Percentiles rank a stretch among this genome's conserved stretches.
Evolutionary conservation across 2,888 invertebrate genomes (phyloP).

Genomic region (Drosophila colorata): DNA sequence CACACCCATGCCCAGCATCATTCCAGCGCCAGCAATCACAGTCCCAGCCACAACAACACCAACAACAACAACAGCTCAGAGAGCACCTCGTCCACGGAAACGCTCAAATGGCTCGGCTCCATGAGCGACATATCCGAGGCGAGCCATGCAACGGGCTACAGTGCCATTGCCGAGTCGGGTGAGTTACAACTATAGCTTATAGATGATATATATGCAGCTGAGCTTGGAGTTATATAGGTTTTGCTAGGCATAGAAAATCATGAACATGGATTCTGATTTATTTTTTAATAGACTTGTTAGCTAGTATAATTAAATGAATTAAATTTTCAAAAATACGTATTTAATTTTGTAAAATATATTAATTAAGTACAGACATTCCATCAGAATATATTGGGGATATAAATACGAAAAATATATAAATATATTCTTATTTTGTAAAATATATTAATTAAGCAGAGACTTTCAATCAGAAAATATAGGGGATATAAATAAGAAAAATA

Average conservation of each 20-base stretch:
- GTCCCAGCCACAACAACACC: slow-evolving; percentile 49
- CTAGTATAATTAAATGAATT: too few species aligned
- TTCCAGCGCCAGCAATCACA: slow-evolving; percentile 48
- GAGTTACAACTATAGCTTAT: slow-evolving; percentile 46
- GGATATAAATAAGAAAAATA: too few species aligned
- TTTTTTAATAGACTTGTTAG: too few species aligned
- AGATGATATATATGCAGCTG: not conserved
- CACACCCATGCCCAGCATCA: slow-evolving; percentile 44
- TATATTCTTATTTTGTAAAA: too few species aligned
- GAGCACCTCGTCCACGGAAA: slow-evolving; percentile 89
- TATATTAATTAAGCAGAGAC: too few species aligned
- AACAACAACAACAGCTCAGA: slow-evolving; percentile 83
- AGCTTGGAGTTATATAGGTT: not conserved
- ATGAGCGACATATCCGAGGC: slow-evolving; percentile 90
- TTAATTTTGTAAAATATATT: too few species aligned
- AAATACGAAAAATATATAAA: too few species aligned
- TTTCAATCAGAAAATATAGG: too few species aligned
- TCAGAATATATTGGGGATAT: too few species aligned
- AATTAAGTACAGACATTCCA: too few species aligned
- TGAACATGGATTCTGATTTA: too few species aligned
- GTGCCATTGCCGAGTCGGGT: slow-evolving; percentile 85
- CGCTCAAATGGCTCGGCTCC: slow-evolving; percentile 92
- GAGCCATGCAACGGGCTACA: slow-evolving; percentile 86
- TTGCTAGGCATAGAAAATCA: not conserved
- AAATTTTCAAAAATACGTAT: too few species aligned